Percentiles rank a stretch among this genome's conserved stretches.
phyloP scores from a whole-genome alignment of 2,113 vertebrate genomes.

The Brienomyrus brachyistius region DNA sequence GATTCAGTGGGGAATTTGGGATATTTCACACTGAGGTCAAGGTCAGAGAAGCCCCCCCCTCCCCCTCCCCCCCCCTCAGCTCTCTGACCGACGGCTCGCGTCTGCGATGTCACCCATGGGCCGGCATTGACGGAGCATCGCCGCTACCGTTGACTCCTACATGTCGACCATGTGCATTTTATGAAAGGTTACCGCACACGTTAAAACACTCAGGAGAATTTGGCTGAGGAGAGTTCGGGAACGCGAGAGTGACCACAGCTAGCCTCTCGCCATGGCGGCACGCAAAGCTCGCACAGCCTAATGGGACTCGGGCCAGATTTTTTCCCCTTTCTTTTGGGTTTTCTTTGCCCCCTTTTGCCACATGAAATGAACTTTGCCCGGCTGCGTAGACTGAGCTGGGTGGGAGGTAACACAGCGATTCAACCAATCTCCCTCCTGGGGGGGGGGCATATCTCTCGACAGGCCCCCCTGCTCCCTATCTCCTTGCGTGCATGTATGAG shows the following conservation, averaged over 20 bases:
- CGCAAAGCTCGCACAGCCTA: conserved; percentile 18
- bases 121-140: neutral
- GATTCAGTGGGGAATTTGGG: neutral
- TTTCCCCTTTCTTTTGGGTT: conserved; percentile 21
- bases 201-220: conserved; percentile 50
- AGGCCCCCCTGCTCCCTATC: neutral
- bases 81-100: neutral
- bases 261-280: neutral
- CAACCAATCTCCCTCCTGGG: conserved; percentile 25
- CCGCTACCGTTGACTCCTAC: conserved; percentile 19
- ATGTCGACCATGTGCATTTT: conserved; percentile 37
- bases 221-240: conserved; percentile 35
- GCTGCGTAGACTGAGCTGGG: conserved; percentile 23
- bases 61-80: neutral
- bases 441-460: neutral
- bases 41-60: neutral
- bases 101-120: neutral
- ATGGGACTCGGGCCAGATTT: conserved; percentile 30
- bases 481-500: neutral
- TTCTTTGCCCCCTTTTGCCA: conserved; percentile 20
- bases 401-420: conserved; percentile 39
- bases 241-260: neutral
- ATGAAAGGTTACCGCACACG: conserved; percentile 55
- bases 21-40: neutral
- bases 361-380: conserved; percentile 35